These are phyloP conservation scores for Erebia ligea DNA, from an alignment of 2,888 invertebrate genomes.

Conservation along the genomic window DNA sequence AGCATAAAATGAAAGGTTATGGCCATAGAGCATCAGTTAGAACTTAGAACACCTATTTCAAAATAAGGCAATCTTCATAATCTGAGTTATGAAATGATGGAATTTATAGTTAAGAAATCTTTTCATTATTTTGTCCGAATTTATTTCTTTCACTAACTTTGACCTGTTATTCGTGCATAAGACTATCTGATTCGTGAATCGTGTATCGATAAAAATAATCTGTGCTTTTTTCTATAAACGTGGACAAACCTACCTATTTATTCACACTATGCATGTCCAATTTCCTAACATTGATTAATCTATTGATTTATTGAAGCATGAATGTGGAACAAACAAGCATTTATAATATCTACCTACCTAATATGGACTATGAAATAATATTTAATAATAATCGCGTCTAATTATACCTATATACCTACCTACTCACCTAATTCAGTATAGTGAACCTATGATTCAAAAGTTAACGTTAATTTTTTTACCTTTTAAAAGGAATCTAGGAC, in stretches of 20 bases:
- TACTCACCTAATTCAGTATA: too few species aligned
- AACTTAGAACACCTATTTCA: constrained; percentile 4
- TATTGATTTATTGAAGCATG: background rate
- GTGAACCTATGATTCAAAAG: too few species aligned
- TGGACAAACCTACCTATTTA: background rate
- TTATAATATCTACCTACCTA: background rate
- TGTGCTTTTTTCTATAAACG: too few species aligned
- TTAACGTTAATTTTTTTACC: too few species aligned
- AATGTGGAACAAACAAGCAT: constrained; percentile 12
- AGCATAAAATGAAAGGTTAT: constrained; percentile 15
- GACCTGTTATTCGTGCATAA: constrained; percentile 4
- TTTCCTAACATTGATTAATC: background rate
- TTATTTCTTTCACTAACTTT: background rate
- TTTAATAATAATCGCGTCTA: background rate
- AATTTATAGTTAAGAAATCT: constrained; percentile 7
- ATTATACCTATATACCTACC: too few species aligned
- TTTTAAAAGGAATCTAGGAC: too few species aligned
- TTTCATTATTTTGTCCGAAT: constrained; percentile 1
- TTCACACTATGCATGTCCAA: background rate
- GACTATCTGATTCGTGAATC: background rate
- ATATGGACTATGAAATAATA: background rate
- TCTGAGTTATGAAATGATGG: constrained; percentile 17
- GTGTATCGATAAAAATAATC: too few species aligned
- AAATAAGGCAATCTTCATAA: background rate
- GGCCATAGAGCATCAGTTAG: constrained; percentile 13